These are phyloP conservation scores for Brachystomella parvula DNA, from an alignment of 1,140 invertebrate species.

Conservation along the genomic window DNA sequence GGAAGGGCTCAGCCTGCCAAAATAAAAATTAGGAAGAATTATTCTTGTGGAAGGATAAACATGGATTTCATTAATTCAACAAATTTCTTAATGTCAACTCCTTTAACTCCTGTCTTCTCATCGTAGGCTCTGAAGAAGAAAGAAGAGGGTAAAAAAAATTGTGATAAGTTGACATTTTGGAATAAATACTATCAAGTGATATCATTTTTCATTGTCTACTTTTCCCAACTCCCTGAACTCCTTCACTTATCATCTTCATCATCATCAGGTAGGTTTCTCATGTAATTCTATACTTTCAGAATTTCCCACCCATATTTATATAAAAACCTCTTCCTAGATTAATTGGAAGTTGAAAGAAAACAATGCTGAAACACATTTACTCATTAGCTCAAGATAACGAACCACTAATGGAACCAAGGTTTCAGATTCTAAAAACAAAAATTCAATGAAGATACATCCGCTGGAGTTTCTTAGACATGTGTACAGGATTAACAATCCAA, in stretches of 20 bases:
- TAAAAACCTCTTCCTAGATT: not conserved
- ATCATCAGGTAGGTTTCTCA: too few relatives aligned
- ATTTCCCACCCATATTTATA: not conserved
- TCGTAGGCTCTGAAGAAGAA: too few relatives aligned
- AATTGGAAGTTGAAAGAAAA: not conserved
- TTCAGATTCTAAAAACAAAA: too few relatives aligned
- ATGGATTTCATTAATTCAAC: not conserved
- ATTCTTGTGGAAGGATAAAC: not conserved
- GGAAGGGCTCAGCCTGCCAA: not conserved
- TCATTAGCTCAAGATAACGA: too few relatives aligned
- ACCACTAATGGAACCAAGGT: too few relatives aligned
- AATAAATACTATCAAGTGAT: not conserved
- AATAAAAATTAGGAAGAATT: not conserved
- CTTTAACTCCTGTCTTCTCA: not conserved
- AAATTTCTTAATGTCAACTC: not conserved
- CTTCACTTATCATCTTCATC: not conserved
- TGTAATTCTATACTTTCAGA: too few relatives aligned
- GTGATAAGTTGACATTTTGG: not conserved
- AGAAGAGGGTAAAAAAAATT: too few relatives aligned
- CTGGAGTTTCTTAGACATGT: too few relatives aligned
- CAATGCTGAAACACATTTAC: too few relatives aligned
- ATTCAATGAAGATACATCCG: too few relatives aligned
- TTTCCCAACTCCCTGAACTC: not conserved
- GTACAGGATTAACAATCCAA: too few relatives aligned
- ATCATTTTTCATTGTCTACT: not conserved